A percentile compares a stretch with the other conserved stretches of the same genome.
phyloP scores from a whole-genome alignment of 2,888 invertebrate species.

The Crossocerus cetratus region DNA sequence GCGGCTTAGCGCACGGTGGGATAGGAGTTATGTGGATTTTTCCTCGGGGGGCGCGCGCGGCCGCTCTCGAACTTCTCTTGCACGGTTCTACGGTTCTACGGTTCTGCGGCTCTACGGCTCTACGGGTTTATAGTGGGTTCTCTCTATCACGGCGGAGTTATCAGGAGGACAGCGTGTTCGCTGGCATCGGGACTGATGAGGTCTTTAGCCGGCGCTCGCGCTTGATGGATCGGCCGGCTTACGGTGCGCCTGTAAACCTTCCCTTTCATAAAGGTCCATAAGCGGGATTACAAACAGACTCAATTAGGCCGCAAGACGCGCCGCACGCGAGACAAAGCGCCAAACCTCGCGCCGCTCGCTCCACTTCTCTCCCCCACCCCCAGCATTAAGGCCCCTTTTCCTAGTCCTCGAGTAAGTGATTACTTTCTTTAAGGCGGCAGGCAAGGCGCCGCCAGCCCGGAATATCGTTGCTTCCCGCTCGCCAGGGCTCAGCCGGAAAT shows the following conservation, averaged over 20 bases:
- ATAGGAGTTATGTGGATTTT: conserved; percentile 57
- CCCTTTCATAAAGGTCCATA: conserved; percentile 66
- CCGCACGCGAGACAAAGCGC: conserved; percentile 40
- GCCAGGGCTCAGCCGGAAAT: conserved; percentile 20
- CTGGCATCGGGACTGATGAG: conserved; percentile 62
- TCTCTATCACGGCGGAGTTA: conserved; percentile 48
- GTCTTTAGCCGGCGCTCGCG: conserved; percentile 62
- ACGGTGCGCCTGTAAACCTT: conserved; percentile 67
- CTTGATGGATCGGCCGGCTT: conserved; percentile 68
- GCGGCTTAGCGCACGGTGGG: not conserved
- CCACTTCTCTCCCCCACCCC: too few species aligned
- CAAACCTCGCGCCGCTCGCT: not conserved
- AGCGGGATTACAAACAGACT: conserved; percentile 66
- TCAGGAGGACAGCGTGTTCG: conserved; percentile 60
- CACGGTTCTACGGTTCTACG: conserved; percentile 23
- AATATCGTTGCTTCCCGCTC: conserved; percentile 23
- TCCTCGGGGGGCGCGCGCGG: conserved; percentile 16
- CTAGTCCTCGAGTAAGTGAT: conserved; percentile 32
- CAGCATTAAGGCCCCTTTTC: too few species aligned
- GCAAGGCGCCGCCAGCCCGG: not conserved
- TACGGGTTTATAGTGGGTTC: conserved; percentile 30
- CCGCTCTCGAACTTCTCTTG: conserved; percentile 39
- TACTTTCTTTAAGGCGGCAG: conserved; percentile 34
- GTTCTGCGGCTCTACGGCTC: too few species aligned
- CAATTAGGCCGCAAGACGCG: conserved; percentile 57